Evolutionary conservation across 2,888 invertebrate species (phyloP), one percentile per base, ranked within the genome.

Genomic region (Lysandra coridon): DNA sequence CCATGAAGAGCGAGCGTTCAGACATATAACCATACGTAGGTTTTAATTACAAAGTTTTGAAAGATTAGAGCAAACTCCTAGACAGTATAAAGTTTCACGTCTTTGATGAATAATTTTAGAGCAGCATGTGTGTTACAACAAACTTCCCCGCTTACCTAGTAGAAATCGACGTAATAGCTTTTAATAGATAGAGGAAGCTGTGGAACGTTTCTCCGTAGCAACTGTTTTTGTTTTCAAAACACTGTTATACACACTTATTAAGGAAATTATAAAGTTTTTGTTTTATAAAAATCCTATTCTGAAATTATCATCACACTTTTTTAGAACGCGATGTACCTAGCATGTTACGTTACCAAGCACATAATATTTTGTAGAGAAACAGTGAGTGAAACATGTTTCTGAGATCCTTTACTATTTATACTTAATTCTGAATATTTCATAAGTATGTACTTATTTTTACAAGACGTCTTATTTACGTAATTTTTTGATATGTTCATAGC

Each of bases 121-220:
- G 62, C 62, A 17, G 62, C 23, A 62, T 62, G 23, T 62, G 60
- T 60, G 60, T 6, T n/a, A 60, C 60, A n/a, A 60, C 23, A 62
- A 23, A 62, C 23, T 62, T 62, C 62, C 2, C 62, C 62, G 62
- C 64, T 64, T 62, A 62, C 64, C 30, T 62, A 62, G 62, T n/a
- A 23, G 64, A 64, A 64, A 4, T 64, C 64, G n/a, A 62, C 62
- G 64, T 64, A 64, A 64, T 30, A 64, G 64, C 23, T 64, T 64
- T 30, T 64, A 64, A 64, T 64, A 64, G 64, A 64, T 64, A 64
- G 30, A 64, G 64, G 64, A 23, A 64, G 12, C 64, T 30, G 10
- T 30, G 7, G 64, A 30, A 64, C 62, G 23, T 12, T 64, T 64
- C 30, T 62, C 4, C 17, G 23, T 62, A 62, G 57, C 57, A 57